Conservation (phyloP, 2,113 vertebrate species). For the Dicerorhinus sumatrensis region DNA sequence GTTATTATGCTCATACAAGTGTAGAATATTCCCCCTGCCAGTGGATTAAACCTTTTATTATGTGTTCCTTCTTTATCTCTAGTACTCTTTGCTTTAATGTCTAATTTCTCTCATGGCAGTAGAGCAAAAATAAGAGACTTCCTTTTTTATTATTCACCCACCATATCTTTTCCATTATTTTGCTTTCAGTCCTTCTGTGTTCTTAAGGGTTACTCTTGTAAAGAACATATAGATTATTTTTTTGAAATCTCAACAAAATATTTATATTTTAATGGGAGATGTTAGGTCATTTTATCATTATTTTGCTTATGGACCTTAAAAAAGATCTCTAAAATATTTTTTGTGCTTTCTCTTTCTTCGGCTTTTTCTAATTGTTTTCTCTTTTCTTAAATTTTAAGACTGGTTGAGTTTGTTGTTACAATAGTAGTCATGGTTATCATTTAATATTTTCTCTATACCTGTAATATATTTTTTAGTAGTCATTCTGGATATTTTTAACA, state of each 20-base stretch:
- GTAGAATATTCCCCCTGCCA: neutral
- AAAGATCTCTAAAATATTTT: neutral
- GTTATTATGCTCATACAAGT: neutral
- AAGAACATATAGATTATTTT: neutral
- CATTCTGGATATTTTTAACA: neutral
- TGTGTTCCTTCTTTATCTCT: neutral
- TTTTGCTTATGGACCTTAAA: neutral
- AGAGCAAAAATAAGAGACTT: neutral
- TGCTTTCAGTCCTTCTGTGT: neutral
- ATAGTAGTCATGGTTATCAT: neutral
- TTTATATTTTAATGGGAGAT: neutral
- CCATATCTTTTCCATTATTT: neutral
- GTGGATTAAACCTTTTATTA: neutral
- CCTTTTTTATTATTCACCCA: neutral
- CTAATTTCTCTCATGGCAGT: neutral
- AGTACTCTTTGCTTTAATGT: neutral
- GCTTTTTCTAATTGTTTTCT: neutral
- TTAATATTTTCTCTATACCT: neutral
- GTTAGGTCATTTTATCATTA: neutral
- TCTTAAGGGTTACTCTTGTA: neutral
- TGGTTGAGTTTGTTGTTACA: neutral
- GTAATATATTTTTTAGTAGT: neutral
- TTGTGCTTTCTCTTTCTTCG: neutral
- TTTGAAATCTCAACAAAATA: neutral
- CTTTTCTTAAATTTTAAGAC: conserved; percentile 23